Percentiles rank a stretch among this genome's conserved stretches.
phyloP scores from a whole-genome alignment of 1,140 invertebrate species.

The Heterodera carotae region DNA sequence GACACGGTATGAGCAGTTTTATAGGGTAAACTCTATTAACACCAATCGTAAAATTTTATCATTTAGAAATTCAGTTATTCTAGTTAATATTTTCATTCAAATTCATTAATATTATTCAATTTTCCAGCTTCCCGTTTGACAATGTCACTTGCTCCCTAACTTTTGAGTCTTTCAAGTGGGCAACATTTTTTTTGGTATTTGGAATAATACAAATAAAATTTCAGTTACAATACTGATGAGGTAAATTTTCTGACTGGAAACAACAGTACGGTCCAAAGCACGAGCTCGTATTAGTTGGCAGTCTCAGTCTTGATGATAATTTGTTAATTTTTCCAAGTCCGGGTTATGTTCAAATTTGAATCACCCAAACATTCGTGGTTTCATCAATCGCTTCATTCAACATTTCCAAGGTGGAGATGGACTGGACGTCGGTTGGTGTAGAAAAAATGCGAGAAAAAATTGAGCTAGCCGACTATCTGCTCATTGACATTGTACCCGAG shows the following conservation, averaged over 20 bases:
- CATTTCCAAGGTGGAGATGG: conserved; percentile 50
- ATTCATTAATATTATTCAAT: conserved; percentile 7
- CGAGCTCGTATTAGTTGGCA: too few relatives aligned
- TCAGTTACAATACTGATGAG: conserved; percentile 65
- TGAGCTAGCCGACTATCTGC: conserved; percentile 64
- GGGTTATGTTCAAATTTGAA: too few relatives aligned
- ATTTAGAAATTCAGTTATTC: too few relatives aligned
- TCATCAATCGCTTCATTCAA: too few relatives aligned
- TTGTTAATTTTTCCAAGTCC: too few relatives aligned
- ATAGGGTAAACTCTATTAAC: too few relatives aligned
- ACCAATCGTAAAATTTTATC: too few relatives aligned
- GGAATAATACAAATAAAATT: conserved; percentile 19
- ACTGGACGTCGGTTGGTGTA: conserved; percentile 57
- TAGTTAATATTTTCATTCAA: neutral
- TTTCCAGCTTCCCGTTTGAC: conserved; percentile 61
- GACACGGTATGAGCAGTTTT: conserved; percentile 14
- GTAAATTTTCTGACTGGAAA: conserved; percentile 33
- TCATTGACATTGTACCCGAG: conserved; percentile 52
- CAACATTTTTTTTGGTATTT: neutral
- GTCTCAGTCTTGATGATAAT: neutral
- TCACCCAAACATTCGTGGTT: too few relatives aligned
- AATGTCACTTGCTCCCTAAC: conserved; percentile 65
- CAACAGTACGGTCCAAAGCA: too few relatives aligned
- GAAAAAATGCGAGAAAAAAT: conserved; percentile 64
- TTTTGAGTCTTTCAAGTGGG: conserved; percentile 64